Base-by-base conservation (phyloP, 2,888 invertebrate species). In the Protonemura montana region DNA sequence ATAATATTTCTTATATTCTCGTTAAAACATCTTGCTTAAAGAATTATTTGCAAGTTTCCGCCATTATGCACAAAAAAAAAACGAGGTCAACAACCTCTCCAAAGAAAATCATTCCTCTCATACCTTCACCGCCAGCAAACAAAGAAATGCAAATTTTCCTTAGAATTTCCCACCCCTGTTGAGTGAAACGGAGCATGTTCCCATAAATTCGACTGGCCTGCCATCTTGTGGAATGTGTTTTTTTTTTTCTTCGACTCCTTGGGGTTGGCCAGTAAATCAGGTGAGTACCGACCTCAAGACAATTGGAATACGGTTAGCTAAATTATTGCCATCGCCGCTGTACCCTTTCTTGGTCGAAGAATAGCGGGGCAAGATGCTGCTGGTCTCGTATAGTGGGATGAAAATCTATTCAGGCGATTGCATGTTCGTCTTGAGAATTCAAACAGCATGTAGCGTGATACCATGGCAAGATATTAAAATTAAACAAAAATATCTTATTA, bases 281-380 rank as follows among this genome's bases (percentile, higher is more conserved):
- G 78, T 26, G 78, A 2, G 78, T 26, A 78, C 78, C 78, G 28
- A 78, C 78, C 78, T 78, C 78, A 78, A 78, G 78, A 78, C 78
- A 78, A 78, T 78, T 16, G 78, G 78, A 78, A 78, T 78, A 78
- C 26, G 78, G 28, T 28, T 78, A 26, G 7, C 78, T 78, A 16
- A 78, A 78, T 78, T 78, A 78, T 78, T 27, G 78, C 78, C 78
- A 6, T 28, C 28, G 77, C 21, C 76, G 35, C 35, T 10, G 16
- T 59, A 13, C 6, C 13, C 59, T 59, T 59, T 59, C 59, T 59
- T 13, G 59, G 59, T 21, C 59, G 59, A 13, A 13, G 7, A 59
- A 59, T 13, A 13, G 35, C 35, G 35, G 35, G 35, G 35, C 5
- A 10, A 35, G 35, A 10, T 35, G 5, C 5, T 35, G 35, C 5